phyloP scores from a whole-genome alignment of 30 jellyfish, hydroid and myxozoan species.

The Hydractinia symbiolongicarpus region DNA sequence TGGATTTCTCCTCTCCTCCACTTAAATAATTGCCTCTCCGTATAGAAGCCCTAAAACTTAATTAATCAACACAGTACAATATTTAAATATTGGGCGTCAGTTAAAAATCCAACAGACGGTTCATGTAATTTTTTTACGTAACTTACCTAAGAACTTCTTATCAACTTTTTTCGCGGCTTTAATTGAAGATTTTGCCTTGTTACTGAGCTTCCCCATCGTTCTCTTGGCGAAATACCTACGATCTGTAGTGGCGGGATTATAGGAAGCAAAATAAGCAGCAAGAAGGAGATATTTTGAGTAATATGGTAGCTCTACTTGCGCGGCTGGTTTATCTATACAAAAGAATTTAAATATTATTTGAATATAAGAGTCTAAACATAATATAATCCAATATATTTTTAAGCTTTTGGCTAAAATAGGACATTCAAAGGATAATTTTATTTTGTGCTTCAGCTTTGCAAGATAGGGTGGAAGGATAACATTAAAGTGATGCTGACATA shows the following conservation, averaged over 20 bases:
- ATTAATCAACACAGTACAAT: too few relatives aligned
- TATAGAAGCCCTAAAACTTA: too few relatives aligned
- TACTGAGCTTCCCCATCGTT: conserved; percentile 57
- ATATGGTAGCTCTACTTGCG: conserved; percentile 75
- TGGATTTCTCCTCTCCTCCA: too few relatives aligned
- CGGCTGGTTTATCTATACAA: conserved; percentile 9
- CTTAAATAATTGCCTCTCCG: too few relatives aligned
- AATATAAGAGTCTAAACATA: neutral
- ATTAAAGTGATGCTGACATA: too few relatives aligned
- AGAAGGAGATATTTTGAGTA: conserved; percentile 65
- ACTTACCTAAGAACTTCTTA: conserved; percentile 59
- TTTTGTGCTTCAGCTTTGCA: too few relatives aligned
- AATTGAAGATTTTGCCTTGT: conserved; percentile 50
- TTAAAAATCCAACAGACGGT: too few relatives aligned
- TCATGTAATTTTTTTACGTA: neutral
- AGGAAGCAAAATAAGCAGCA: conserved; percentile 82
- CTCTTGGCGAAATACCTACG: conserved; percentile 68
- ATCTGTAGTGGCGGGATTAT: conserved; percentile 74
- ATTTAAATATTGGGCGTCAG: too few relatives aligned
- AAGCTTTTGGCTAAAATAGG: too few relatives aligned
- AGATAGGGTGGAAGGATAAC: too few relatives aligned
- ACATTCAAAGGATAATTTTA: too few relatives aligned
- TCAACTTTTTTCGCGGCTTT: conserved; percentile 42
- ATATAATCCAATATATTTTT: too few relatives aligned
- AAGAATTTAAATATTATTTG: neutral